These are phyloP conservation scores for Callithrix jacchus DNA, from an alignment of 2,113 vertebrate genomes.

Conservation along the genomic window DNA sequence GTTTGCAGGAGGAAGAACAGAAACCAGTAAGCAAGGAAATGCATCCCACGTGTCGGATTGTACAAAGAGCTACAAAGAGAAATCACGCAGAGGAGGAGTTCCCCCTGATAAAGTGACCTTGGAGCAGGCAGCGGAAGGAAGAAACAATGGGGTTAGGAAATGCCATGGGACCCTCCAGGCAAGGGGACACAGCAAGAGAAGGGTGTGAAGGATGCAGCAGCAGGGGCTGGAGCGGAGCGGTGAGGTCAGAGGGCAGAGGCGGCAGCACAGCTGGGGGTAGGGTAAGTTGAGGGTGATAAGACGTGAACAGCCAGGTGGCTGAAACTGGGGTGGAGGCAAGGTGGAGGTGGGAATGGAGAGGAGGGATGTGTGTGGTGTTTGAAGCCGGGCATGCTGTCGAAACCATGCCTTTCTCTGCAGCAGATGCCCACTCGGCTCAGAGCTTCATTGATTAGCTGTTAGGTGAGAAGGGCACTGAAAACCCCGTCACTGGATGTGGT, in stretches of 20 bases:
- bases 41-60: no score
- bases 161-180: not conserved
- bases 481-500: no score
- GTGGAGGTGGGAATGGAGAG: not conserved
- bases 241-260: not conserved
- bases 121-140: not conserved
- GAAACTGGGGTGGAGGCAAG: not conserved
- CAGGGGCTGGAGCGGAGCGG: no score
- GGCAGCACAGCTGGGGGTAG: no score
- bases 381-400: not conserved
- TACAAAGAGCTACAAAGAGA: no score
- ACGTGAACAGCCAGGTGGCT: not conserved
- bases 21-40: not conserved
- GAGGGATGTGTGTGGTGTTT: not conserved
- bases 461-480: not conserved
- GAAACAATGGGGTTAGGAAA: accelerated
- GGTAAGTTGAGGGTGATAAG: not conserved
- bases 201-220: not conserved
- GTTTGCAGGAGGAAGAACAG: not conserved
- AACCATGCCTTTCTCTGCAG: not conserved
- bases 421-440: not conserved
- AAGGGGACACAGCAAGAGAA: not conserved
- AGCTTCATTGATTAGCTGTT: accelerated
- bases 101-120: not conserved
- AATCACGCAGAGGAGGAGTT: not conserved